Evolutionary conservation across 2,113 vertebrate species (phyloP), one percentile per base, ranked within the genome.

Genomic region (Chloropsis hardwickii): DNA sequence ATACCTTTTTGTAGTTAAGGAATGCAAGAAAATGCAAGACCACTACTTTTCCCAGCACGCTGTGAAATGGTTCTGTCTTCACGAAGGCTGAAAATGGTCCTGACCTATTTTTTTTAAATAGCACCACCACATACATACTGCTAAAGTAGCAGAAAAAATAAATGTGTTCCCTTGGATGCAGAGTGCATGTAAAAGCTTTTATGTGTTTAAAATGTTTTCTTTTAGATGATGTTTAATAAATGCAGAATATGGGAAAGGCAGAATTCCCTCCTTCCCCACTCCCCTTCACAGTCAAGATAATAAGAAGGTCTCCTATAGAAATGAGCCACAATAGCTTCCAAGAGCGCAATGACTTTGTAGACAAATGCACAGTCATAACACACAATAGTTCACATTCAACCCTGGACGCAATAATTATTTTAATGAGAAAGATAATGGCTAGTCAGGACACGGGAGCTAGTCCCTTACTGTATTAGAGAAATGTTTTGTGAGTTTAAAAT

Each of bases 341-440:
- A 94, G 88, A 94, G 85, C 19, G 11, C 88, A 94, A 90, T 96
- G 94, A 97, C 93, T 96, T 95, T 94, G 88, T 83, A 90, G 88
- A 96, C 94, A 95, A 95, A 95, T 51, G 67, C 90, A 66, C 45
- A 77, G 81, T 92, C 90, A 90, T 95, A 92, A 93, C 51, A 88
- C 82, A 93, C 92, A 96, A 95, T 96, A 90, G 92, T 93, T 96
- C 88, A 74, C 74, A 78, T 96, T 90, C 81, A 93, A 80, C 76
- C 76, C 76, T 93, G 82, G 82, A 90, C 0, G 10, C 88, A 95
- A 71, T 95, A 93, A 96, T 96, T 96, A 95, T 96, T 95, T 94
- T 96, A 96, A 96, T 97, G 85, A 96, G 95, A 94, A 95, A 94
- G 76, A 96, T 87, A 96, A 96, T 93, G 85, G 79, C 44, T 86